Evolutionary conservation across 2,888 invertebrate genomes (phyloP), one percentile per base, ranked within the genome.

Genomic region (Xiphydria camelus): DNA sequence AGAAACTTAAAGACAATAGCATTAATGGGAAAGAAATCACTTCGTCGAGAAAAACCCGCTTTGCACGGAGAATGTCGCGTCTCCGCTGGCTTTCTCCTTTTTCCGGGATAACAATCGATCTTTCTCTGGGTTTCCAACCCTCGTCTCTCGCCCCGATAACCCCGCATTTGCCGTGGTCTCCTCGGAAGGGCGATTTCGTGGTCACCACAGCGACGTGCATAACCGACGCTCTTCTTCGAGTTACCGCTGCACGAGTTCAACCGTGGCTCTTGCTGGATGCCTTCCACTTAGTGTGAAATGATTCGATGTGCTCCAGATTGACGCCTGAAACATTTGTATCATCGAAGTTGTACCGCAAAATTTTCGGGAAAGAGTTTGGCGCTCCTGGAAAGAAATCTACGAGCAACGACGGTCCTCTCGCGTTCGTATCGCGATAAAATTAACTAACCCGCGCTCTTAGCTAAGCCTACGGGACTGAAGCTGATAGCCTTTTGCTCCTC

Each of bases 241-340:
- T 4, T 38, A 41, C 25, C 9, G 9, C 33, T 25, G 22, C 21
- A n/a, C n/a, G n/a, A n/a, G 55, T 76, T 83, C 83, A 85, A 74
- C 84, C 83, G 59, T 83, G 83, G 62, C 82, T 83, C 64, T 84
- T 84, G 47, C 81, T 79, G 18, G 84, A 81, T 60, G 87, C 86
- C 72, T 91, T 91, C 88, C 92, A 94, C 77, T 90, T 91, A 34
- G 83, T 79, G 77, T 89, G 88, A 80, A 94, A 94, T 57, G 86
- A 84, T 59, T 85, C 85, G 59, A 94, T 88, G 66, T 87, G 85
- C 75, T 93, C 89, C 42, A 92, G 80, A 60, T 88, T 84, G 37
- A 94, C 86, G 14, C 93, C 92, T 82, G 59, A 7, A 71, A 67
- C 26, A 49, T 43, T 7, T 9, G 41, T 26, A 32, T 17, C 12